A percentile compares a stretch with the other conserved stretches of the same genome.
phyloP scores from a whole-genome alignment of 2,888 invertebrate species.

The Drosophila kuntzei region DNA sequence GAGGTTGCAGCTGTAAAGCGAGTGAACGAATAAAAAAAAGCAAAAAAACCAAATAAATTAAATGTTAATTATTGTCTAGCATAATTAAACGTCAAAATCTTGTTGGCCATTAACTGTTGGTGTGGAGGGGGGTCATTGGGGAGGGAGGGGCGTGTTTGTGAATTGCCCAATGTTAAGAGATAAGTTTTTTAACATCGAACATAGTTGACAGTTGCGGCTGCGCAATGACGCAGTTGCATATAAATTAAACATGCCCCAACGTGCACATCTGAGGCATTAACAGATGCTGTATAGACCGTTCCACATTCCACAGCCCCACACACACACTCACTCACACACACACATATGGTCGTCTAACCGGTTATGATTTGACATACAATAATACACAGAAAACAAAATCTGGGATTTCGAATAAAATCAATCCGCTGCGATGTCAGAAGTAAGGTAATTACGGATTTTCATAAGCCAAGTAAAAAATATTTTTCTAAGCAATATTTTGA shows the following conservation, averaged over 20 bases:
- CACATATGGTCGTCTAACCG: constrained; percentile 42
- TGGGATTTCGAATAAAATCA: too few species aligned
- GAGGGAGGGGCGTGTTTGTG: not conserved
- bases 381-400: too few species aligned
- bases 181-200: constrained; percentile 6
- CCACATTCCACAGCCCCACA: constrained; percentile 47
- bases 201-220: constrained; percentile 52
- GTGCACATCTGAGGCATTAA: constrained; percentile 38
- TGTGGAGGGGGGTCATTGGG: not conserved
- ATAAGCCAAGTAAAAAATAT: too few species aligned
- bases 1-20: constrained; percentile 6
- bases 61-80: constrained; percentile 35
- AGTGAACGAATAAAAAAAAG: constrained; percentile 6
- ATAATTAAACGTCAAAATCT: constrained; percentile 24
- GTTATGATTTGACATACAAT: constrained; percentile 37
- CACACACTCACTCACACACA: constrained; percentile 4
- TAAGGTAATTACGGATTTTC: too few species aligned
- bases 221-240: constrained; percentile 46
- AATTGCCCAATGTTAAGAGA: constrained; percentile 24
- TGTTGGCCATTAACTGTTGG: constrained; percentile 5
- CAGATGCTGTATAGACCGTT: constrained; percentile 29
- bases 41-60: constrained; percentile 22
- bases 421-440: too few species aligned
- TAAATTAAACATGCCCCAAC: constrained; percentile 35
- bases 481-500: too few species aligned